Evolutionary conservation across 2,797 vertebrate species (phyloP).

Genomic region (Morelia viridis): DNA sequence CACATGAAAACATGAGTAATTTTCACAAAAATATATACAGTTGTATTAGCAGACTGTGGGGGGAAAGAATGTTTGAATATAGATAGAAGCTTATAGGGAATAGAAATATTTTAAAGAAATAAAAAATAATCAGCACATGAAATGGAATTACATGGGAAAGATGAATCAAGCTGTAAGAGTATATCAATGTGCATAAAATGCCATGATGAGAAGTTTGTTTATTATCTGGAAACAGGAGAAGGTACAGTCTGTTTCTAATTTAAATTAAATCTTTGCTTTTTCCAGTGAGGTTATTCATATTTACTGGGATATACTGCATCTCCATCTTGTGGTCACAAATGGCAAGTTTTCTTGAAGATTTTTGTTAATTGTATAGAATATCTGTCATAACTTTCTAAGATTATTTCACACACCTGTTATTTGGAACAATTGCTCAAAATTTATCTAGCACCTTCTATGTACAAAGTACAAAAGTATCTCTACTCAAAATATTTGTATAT

Average conservation of each 20-base stretch:
- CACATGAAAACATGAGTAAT: not conserved
- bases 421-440: not conserved
- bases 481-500: not conserved
- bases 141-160: not conserved
- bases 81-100: not conserved
- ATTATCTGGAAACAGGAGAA: not conserved
- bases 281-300: not conserved
- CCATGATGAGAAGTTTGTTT: not conserved
- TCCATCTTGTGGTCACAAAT: constrained; percentile 54
- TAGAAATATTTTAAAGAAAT: not conserved
- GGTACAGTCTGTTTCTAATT: not conserved
- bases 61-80: not conserved
- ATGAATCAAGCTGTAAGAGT: not conserved
- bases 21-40: not conserved
- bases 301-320: not conserved
- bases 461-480: not conserved
- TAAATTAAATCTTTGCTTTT: not conserved
- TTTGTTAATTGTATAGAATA: not conserved
- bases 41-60: not conserved
- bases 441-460: not conserved
- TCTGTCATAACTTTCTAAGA: not conserved
- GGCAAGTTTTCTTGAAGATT: constrained; percentile 3
- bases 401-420: not conserved
- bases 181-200: not conserved
- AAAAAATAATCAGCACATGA: not conserved